These are phyloP conservation scores for Atopsyche davidsoni DNA, from an alignment of 1,140 invertebrate genomes.

Conservation along the genomic window DNA sequence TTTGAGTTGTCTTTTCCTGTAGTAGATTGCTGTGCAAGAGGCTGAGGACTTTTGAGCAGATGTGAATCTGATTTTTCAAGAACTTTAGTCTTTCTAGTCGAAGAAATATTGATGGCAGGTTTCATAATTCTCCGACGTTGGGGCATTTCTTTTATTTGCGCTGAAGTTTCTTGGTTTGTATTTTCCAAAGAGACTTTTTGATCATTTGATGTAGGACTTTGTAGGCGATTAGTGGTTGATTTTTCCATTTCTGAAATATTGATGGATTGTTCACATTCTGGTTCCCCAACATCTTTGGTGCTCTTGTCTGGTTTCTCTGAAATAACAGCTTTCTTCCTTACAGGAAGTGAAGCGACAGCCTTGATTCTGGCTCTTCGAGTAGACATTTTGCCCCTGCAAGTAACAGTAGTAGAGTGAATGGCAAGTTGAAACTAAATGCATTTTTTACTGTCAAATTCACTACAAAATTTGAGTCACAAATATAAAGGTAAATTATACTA, in stretches of 20 bases:
- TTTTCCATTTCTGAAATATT: neutral
- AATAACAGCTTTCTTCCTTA: slow-evolving; percentile 11
- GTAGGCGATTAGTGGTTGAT: neutral
- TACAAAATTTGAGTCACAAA: no score
- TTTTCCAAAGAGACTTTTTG: neutral
- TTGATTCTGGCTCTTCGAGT: slow-evolving; percentile 27
- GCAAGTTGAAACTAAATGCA: no score
- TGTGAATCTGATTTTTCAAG: neutral
- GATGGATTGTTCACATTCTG: neutral
- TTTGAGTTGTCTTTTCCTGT: no score
- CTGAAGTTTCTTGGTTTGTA: neutral
- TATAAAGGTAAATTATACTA: no score
- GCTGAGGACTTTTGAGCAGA: no score
- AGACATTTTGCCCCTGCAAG: no score
- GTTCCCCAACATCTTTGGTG: neutral
- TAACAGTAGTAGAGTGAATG: no score
- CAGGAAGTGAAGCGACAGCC: slow-evolving; percentile 22
- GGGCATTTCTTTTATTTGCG: neutral
- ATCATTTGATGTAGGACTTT: neutral
- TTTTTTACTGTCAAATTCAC: no score
- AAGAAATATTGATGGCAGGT: slow-evolving; percentile 16
- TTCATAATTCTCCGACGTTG: slow-evolving; percentile 16
- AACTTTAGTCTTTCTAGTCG: slow-evolving; percentile 5
- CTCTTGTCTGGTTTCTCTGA: neutral
- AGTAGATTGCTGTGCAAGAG: no score